Evolutionary conservation across 1,140 invertebrate species (phyloP).

Genomic region (Drosophila erecta): DNA sequence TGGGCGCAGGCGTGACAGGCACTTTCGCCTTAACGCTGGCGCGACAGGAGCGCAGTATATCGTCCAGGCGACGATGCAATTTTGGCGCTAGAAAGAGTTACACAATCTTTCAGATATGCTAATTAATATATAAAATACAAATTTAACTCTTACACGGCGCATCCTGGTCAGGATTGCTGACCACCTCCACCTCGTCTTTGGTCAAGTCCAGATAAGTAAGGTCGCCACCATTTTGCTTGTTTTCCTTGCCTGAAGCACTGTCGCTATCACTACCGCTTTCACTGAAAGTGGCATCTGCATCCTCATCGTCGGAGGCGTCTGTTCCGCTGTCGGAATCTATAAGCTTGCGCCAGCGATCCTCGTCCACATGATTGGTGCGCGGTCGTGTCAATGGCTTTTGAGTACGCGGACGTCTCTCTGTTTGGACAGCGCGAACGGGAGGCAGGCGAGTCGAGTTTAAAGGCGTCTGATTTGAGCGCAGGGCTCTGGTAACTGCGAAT

Average conservation of each 20-base stretch:
- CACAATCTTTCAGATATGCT: background rate
- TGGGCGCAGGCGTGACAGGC: conserved; percentile 11
- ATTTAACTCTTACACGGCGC: conserved; percentile 10
- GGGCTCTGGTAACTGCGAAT: conserved; percentile 51
- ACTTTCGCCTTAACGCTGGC: conserved; percentile 42
- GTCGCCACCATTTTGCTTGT: background rate
- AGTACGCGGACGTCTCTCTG: conserved; percentile 7
- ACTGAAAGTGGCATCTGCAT: conserved; percentile 45
- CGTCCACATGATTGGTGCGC: conserved; percentile 45
- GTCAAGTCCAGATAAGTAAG: conserved; percentile 74
- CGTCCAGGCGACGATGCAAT: conserved; percentile 43
- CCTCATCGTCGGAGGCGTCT: conserved; percentile 67
- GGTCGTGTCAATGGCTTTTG: conserved; percentile 7
- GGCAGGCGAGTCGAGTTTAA: conserved; percentile 70
- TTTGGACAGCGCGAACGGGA: conserved; percentile 9
- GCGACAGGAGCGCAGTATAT: conserved; percentile 65
- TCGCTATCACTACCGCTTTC: conserved; percentile 13
- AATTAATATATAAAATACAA: too few species aligned
- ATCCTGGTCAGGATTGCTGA: conserved; percentile 41
- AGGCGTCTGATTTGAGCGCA: conserved; percentile 49
- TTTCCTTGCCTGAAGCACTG: conserved; percentile 3
- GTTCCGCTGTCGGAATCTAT: conserved; percentile 60
- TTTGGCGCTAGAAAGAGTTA: conserved; percentile 3
- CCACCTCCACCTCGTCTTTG: conserved; percentile 62
- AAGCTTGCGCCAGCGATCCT: conserved; percentile 67